phyloP scores from a whole-genome alignment of 2,888 invertebrate species.

The Eulithis prunata region DNA sequence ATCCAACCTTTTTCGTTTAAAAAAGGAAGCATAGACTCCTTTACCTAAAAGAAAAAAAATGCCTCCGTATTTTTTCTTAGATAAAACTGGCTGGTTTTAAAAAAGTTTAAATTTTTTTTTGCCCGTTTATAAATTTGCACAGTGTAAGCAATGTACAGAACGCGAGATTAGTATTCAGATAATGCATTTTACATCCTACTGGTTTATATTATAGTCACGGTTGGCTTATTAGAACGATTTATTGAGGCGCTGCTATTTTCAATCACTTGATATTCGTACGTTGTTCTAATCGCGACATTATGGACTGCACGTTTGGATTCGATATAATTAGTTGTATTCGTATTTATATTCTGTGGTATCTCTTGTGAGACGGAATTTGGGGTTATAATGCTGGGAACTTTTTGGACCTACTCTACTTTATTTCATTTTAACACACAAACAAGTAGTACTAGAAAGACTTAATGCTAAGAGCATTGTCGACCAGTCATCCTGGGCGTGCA shows the following conservation, averaged over 20 bases:
- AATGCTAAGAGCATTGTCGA: no score
- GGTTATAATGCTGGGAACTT: neutral
- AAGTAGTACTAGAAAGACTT: no score
- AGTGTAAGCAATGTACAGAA: neutral
- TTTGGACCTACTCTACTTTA: no score
- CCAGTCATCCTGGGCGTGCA: no score
- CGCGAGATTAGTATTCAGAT: constrained; percentile 23
- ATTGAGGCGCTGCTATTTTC: constrained; percentile 29
- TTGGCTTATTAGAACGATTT: constrained; percentile 36
- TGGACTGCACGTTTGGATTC: constrained; percentile 24
- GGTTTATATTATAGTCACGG: constrained; percentile 32
- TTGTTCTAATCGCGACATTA: constrained; percentile 20
- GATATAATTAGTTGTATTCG: constrained; percentile 28
- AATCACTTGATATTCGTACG: constrained; percentile 31
- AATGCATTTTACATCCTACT: constrained; percentile 22
- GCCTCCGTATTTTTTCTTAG: no score
- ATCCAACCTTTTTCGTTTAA: neutral
- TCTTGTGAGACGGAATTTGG: constrained; percentile 15
- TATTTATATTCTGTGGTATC: constrained; percentile 18
- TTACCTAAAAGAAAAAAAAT: no score
- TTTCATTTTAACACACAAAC: no score
- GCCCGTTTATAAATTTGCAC: neutral
- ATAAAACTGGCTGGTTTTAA: neutral
- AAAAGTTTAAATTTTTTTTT: neutral
- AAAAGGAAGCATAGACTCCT: neutral